phyloP scores from a whole-genome alignment of 2,797 vertebrate species.

The Prunella strophiata region DNA sequence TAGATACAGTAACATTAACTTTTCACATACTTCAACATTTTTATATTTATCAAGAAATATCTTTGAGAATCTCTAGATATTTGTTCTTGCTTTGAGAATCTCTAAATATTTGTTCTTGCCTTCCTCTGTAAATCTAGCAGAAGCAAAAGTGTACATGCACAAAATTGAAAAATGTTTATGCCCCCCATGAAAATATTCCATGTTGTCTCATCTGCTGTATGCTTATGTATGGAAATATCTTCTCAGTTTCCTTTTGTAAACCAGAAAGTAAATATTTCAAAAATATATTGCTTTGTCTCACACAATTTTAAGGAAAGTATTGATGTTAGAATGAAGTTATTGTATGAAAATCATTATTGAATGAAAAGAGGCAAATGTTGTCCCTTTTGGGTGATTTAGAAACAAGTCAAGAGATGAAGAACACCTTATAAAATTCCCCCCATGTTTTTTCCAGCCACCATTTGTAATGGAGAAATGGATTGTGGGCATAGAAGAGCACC shows the following conservation, averaged over 20 bases:
- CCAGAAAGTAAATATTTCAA: neutral
- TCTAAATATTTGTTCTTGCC: neutral
- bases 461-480: constrained; percentile 99
- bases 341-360: too few species aligned
- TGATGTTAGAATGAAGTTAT: neutral
- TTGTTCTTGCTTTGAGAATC: neutral
- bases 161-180: neutral
- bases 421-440: neutral
- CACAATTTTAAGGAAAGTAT: neutral
- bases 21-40: neutral
- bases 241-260: constrained; percentile 2
- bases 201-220: neutral
- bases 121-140: neutral
- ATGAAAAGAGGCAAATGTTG: neutral
- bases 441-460: constrained; percentile 85
- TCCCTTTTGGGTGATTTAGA: neutral
- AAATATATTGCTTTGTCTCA: neutral
- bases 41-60: neutral
- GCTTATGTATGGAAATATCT: neutral
- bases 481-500: constrained; percentile 85
- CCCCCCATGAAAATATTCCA: neutral
- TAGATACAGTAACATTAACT: neutral
- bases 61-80: neutral
- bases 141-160: neutral
- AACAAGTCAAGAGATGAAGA: neutral